These are phyloP conservation scores for Austrolebias charrua DNA, from an alignment of 2,797 vertebrate species.

Conservation along the genomic window DNA sequence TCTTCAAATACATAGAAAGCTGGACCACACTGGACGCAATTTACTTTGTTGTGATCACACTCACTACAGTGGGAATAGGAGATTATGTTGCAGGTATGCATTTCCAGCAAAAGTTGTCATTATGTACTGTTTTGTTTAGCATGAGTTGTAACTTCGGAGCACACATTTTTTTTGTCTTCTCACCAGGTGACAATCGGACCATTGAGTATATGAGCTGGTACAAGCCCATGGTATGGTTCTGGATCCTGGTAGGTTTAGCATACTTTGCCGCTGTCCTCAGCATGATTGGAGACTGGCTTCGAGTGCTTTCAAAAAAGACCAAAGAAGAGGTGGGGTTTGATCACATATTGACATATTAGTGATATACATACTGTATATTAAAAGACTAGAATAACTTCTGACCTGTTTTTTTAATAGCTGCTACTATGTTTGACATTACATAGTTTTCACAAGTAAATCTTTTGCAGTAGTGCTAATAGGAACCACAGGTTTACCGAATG, in stretches of 20 bases:
- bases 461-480: too few relatives aligned
- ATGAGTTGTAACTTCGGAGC: background rate
- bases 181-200: constrained; percentile 86
- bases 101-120: background rate
- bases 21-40: constrained; percentile 95
- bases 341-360: constrained; percentile 18
- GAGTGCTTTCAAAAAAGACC: constrained; percentile 97
- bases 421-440: background rate
- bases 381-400: constrained; percentile 4
- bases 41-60: constrained; percentile 97
- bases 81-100: constrained; percentile 95
- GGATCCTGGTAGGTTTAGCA: constrained; percentile 96
- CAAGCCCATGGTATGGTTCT: constrained; percentile 98
- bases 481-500: too few relatives aligned
- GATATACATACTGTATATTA: constrained; percentile 51
- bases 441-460: background rate
- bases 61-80: constrained; percentile 96
- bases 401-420: background rate
- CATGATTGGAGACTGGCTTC: constrained; percentile 99
- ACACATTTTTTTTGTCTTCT: background rate
- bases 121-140: background rate
- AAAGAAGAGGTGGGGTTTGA: constrained; percentile 91
- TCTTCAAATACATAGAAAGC: constrained; percentile 93
- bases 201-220: constrained; percentile 95
- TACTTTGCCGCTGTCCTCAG: constrained; percentile 98